Conservation (phyloP, 2,888 invertebrate species). For the Anthophora plumipes region DNA sequence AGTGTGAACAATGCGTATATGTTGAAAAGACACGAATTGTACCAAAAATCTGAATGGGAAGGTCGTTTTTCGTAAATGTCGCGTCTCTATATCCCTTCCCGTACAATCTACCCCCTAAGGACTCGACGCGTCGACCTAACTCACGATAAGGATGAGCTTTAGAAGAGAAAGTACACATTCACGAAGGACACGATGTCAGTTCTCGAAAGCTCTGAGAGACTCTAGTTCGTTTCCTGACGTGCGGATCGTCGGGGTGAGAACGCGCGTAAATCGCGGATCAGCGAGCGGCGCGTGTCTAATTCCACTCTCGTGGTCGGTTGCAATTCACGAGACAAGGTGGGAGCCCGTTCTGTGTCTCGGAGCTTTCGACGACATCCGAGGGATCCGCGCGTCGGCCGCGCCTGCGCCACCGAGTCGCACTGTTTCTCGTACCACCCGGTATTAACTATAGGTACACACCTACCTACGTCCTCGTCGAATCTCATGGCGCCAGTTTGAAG, state of each 20-base stretch:
- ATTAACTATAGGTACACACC: slow-evolving; percentile 75
- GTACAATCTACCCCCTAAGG: too few species aligned
- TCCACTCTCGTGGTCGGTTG: slow-evolving; percentile 39
- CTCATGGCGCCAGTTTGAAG: slow-evolving; percentile 84
- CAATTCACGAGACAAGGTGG: slow-evolving; percentile 35
- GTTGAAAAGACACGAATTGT: too few species aligned
- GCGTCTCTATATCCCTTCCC: too few species aligned
- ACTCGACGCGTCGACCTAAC: too few species aligned
- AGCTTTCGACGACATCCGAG: slow-evolving; percentile 62
- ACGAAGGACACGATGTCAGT: neutral
- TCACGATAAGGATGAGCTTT: too few species aligned
- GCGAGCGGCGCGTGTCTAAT: slow-evolving; percentile 26
- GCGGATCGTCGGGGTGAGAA: too few species aligned
- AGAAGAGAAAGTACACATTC: too few species aligned
- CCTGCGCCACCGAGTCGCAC: slow-evolving; percentile 61
- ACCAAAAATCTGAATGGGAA: too few species aligned
- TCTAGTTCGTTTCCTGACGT: too few species aligned
- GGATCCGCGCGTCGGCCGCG: slow-evolving; percentile 65
- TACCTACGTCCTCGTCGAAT: slow-evolving; percentile 78
- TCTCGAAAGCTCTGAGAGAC: too few species aligned
- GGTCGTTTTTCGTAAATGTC: too few species aligned
- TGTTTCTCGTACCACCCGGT: slow-evolving; percentile 70
- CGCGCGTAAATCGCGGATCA: slow-evolving; percentile 3
- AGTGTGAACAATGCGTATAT: too few species aligned
- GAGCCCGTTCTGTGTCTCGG: slow-evolving; percentile 38